These are phyloP conservation scores for Zaprionus obscuricornis DNA, from an alignment of 2,888 invertebrate species.

Conservation along the genomic window DNA sequence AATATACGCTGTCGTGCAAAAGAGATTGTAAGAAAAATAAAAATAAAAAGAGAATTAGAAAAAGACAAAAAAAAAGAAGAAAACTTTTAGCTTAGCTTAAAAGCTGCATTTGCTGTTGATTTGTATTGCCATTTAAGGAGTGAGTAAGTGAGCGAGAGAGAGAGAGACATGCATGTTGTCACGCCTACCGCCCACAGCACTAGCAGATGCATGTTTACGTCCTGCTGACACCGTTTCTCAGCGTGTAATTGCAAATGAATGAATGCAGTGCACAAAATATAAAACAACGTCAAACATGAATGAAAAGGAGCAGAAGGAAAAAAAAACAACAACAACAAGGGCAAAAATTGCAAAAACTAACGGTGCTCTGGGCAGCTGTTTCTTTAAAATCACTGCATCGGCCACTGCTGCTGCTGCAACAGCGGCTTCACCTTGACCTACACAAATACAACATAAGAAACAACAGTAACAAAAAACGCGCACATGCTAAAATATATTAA, in stretches of 20 bases:
- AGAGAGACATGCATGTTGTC: not conserved
- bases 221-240: constrained; percentile 57
- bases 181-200: no score
- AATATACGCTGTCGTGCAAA: not conserved
- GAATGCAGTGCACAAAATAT: constrained; percentile 29
- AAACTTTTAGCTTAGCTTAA: no score
- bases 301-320: not conserved
- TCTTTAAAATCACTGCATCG: constrained; percentile 12
- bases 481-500: constrained; percentile 1
- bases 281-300: constrained; percentile 5
- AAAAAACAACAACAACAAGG: constrained; percentile 5
- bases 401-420: constrained; percentile 9
- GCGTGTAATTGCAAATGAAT: constrained; percentile 32
- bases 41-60: no score
- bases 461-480: constrained; percentile 19
- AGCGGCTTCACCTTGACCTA: constrained; percentile 69
- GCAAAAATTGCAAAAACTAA: constrained; percentile 31
- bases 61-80: constrained; percentile 8
- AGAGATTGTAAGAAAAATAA: no score
- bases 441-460: constrained; percentile 53
- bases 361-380: constrained; percentile 47
- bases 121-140: constrained; percentile 58
- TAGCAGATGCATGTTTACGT: constrained; percentile 27
- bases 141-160: no score
- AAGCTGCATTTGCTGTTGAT: no score